A percentile compares a stretch with the other conserved stretches of the same genome.
These are phyloP conservation scores for Smutsia temminckii DNA, from an alignment of 2,797 vertebrate genomes.

Conservation along the genomic window DNA sequence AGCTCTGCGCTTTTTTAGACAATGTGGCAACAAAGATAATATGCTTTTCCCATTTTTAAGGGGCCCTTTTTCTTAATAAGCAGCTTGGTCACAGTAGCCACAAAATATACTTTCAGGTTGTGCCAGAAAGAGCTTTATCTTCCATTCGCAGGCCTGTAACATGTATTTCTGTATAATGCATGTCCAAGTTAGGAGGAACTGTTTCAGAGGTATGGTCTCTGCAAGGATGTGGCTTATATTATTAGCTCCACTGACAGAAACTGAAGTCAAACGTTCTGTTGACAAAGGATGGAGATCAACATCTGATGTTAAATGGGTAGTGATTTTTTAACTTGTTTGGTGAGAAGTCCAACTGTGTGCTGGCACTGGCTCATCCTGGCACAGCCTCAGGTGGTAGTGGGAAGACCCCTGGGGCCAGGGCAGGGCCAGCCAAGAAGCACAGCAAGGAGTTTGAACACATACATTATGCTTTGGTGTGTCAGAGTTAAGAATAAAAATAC, in stretches of 20 bases:
- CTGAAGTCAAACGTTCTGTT: conserved; percentile 77
- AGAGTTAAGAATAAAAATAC: background rate
- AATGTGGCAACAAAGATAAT: conserved; percentile 14
- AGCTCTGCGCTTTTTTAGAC: background rate
- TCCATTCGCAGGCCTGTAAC: conserved; percentile 65
- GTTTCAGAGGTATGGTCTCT: conserved; percentile 70
- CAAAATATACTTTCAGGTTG: conserved; percentile 58
- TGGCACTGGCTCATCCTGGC: too few species aligned
- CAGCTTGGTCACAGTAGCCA: conserved; percentile 54
- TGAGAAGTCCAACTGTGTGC: background rate
- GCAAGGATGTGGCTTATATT: conserved; percentile 77
- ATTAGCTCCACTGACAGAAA: conserved; percentile 78
- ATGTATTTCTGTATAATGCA: conserved; percentile 71
- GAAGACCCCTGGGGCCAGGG: background rate
- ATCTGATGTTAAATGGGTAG: conserved; percentile 40
- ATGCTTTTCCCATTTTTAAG: conserved; percentile 1
- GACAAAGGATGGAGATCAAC: conserved; percentile 64
- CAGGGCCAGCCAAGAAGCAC: background rate
- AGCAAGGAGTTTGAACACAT: background rate
- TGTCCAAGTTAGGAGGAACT: conserved; percentile 66
- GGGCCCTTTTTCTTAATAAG: conserved; percentile 50
- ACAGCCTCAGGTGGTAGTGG: background rate
- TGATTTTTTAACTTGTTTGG: background rate
- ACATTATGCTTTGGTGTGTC: background rate
- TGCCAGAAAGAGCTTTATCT: conserved; percentile 81